A percentile compares a stretch with the other conserved stretches of the same genome.
phyloP scores from a whole-genome alignment of 30 jellyfish, hydroid and myxozoan genomes.

The Hydractinia echinata region DNA sequence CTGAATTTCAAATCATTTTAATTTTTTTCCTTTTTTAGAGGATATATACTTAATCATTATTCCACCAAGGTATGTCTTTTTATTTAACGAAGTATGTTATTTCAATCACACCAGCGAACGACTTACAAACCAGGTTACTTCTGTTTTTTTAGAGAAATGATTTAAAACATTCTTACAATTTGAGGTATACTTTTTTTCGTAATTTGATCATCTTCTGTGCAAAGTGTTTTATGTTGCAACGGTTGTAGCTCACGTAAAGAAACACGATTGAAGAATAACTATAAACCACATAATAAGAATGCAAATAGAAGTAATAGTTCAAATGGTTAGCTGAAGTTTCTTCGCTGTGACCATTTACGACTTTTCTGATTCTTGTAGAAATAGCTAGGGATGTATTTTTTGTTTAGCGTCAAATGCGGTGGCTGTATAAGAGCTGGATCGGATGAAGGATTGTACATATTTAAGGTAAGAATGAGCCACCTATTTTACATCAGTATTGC shows the following conservation, averaged over 20 bases:
- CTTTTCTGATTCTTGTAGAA: too few relatives aligned
- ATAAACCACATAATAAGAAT: too few relatives aligned
- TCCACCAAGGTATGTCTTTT: conserved; percentile 7
- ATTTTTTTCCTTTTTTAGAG: conserved; percentile 18
- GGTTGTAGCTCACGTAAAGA: too few relatives aligned
- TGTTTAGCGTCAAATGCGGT: conserved; percentile 39
- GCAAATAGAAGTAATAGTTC: too few relatives aligned
- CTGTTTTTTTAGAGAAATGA: background rate
- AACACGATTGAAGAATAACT: too few relatives aligned
- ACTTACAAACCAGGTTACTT: background rate
- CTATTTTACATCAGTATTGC: too few relatives aligned
- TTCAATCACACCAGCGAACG: background rate
- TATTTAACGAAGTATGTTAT: too few relatives aligned
- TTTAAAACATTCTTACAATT: background rate
- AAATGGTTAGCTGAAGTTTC: too few relatives aligned
- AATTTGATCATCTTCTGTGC: too few relatives aligned
- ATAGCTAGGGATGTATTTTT: too few relatives aligned
- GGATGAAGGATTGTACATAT: conserved; percentile 37
- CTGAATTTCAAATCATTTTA: background rate
- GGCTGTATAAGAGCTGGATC: conserved; percentile 58
- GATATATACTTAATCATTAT: background rate
- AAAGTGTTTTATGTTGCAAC: too few relatives aligned
- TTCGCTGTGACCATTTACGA: too few relatives aligned
- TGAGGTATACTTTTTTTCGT: background rate
- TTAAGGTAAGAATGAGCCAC: conserved; percentile 35